Evolutionary conservation across 2,113 vertebrate species (phyloP), one percentile per base, ranked within the genome.

Genomic region (Nothobranchius furzeri): DNA sequence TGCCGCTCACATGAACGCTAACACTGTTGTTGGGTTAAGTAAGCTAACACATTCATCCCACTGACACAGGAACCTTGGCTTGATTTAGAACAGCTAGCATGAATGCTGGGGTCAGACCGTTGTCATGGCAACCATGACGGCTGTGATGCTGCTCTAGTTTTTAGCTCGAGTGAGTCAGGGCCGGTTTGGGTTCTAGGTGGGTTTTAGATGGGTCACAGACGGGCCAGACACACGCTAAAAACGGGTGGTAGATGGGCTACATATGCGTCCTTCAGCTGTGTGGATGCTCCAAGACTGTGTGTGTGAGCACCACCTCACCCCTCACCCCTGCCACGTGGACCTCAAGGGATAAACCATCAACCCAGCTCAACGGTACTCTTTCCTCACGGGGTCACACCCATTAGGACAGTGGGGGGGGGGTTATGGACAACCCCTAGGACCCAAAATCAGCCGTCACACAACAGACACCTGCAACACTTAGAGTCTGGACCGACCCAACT

Each of bases 21-120:
- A 64, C 78, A 76, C 60, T 69, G 24, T 58, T 70, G 69, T 79
- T 69, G 12, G 74, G 60, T 80, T 70, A 82, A 66, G 47, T 67
- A 35, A 63, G 46, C 58, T 49, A 61, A 81, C 64, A 6, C 50
- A 50, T 85, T 76, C 0, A 74, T 74, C 79, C 64, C 12, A 57
- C 64, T 68, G 74, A 75, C 64, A 68, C 37, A 59, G 15, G 59
- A 76, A 69, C 83, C 78, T 76, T 83, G 75, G 55, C 71, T 62
- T 71, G 74, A 82, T 87, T 85, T 78, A 78, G 63, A 74, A 56
- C 49, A 43, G 20, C 15, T 53, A 43, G 62, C 70, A 51, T 73
- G 49, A 70, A 81, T 74, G 74, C 75, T 25, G 63, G 25, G 65
- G 76, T 81, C 69, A 61, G 11, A 25, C 35, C 9, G 10, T 7